Base-by-base conservation (phyloP, 2,797 vertebrate genomes). In the Argyrosomus regius region DNA sequence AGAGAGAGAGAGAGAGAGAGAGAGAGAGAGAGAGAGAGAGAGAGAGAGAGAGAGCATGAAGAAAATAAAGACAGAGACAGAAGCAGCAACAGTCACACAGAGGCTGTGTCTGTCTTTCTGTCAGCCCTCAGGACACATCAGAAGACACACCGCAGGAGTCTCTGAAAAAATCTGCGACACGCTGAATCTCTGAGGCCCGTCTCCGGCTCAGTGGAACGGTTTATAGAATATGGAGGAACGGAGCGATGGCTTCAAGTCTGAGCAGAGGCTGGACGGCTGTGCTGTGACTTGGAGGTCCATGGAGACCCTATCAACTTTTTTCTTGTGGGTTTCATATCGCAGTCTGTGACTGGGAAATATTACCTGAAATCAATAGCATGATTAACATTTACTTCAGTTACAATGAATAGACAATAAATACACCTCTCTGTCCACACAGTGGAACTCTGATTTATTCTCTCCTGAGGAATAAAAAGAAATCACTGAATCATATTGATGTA, bases 81-180 rank as follows among this genome's bases (percentile, higher is more conserved):
- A 46, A 72, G 62, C 72, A 68, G 52, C 17, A 63, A 89, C 77
- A 78, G 71, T 50, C 78, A 78, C 64, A 73, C 60, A 58, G 75
- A 83, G 85, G 26, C 62, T 53, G 61, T 71, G 81, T 88, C 89
- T 89, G 83, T 91, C 87, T 82, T 75, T 75, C 81, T 91, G 87
- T 90, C 88, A 87, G 85, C 74, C 80, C 87, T 72, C 58, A 87
- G 87, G 88, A 91, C 81, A 89, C 89, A 78, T 89, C 56, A 74
- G 58, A 79, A 74, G 82, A 88, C 53, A 43, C 74, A 24, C 72
- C 48, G 63, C 78, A 68, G 75, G 85, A 88, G 75, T 77, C 73
- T 81, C 73, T 31, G 35, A 39, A 54, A 81, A 86, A 84, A 75
- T 70, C 28, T 2, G 65, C 35, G 12, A 81, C 41, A 50, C 3